Conservation (phyloP, 2,797 vertebrate species). For the Gambusia yucatana region DNA sequence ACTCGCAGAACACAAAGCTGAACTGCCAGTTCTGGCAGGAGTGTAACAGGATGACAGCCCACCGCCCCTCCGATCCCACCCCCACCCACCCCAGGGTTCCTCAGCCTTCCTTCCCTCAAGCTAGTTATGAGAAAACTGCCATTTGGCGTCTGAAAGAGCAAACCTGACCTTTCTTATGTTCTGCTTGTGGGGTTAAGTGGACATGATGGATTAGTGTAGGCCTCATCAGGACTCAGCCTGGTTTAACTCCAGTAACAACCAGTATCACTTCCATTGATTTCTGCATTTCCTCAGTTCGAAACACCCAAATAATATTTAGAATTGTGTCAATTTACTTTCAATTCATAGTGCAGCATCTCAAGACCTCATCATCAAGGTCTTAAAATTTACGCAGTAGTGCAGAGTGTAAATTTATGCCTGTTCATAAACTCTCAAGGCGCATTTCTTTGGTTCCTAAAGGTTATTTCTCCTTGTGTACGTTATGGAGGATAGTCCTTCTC, state of each 20-base stretch:
- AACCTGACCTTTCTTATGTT: conserved; percentile 72
- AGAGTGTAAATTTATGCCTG: conserved; percentile 25
- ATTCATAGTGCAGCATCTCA: conserved; percentile 3
- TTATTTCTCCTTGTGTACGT: conserved; percentile 50
- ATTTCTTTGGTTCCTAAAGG: conserved; percentile 14
- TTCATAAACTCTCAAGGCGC: conserved; percentile 19
- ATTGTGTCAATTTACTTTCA: conserved; percentile 6
- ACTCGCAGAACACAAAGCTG: conserved; percentile 84
- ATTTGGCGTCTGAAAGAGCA: conserved; percentile 67
- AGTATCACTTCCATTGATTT: conserved; percentile 47
- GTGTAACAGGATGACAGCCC: conserved; percentile 83
- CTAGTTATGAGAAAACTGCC: conserved; percentile 73
- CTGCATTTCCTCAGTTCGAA: conserved; percentile 23
- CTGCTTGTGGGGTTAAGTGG: conserved; percentile 75
- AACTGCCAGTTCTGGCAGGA: conserved; percentile 86
- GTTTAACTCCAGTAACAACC: conserved; percentile 54
- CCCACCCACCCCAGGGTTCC: conserved; percentile 69
- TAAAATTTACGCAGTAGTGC: conserved; percentile 32
- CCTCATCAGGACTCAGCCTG: conserved; percentile 63
- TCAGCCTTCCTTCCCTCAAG: conserved; percentile 71
- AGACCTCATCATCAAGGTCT: conserved; percentile 6
- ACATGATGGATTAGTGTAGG: conserved; percentile 76
- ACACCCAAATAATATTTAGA: conserved; percentile 27
- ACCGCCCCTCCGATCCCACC: conserved; percentile 49
- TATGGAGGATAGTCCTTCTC: conserved; percentile 57